Base-by-base conservation (phyloP, 2,888 invertebrate species). In the Mycalesis mineus region DNA sequence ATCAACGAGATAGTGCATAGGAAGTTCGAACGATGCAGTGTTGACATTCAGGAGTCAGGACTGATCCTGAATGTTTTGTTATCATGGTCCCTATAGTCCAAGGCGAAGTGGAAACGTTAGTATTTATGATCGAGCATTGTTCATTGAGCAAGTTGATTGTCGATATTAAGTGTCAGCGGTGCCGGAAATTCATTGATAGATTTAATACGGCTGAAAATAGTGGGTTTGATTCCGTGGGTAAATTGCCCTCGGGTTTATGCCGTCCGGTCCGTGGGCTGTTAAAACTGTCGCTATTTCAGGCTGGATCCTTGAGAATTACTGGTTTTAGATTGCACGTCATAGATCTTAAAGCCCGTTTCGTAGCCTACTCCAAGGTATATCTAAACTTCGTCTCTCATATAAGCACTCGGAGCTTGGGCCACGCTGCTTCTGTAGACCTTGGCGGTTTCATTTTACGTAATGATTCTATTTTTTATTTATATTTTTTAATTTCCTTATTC, bases 121-220 rank as follows among this genome's bases (percentile, higher is more conserved):
- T 49, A 87, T 88, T 88, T 88, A 88, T 80, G 88, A 86, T 77
- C 72, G 9, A 73, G 85, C 78, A 88, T 88, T 88, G 88, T 88
- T 88, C 88, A 85, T 86, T 86, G 80, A 87, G 79, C 78, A 74
- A 72, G 80, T 84, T 84, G 86, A 84, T 86, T 84, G 85, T 78
- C 84, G 85, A 84, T 84, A 86, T 86, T 85, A 86, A 86, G 83
- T 88, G 88, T 88, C 88, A 87, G 83, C 80, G 68, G 73, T 85
- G 85, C 87, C 88, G 88, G 88, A 88, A 88, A 88, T 82, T 87
- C 88, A 87, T 87, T 88, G 88, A 88, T 88, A 87, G 88, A 84
- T 86, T 88, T 87, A 85, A 87, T 83, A 51, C 82, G 86, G 78
- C 69, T 69, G 82, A 80, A 87, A 88, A 88, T 87, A 86, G 78